These are phyloP conservation scores for Crotalus viridis DNA, from an alignment of 2,113 vertebrate genomes.

Conservation along the genomic window DNA sequence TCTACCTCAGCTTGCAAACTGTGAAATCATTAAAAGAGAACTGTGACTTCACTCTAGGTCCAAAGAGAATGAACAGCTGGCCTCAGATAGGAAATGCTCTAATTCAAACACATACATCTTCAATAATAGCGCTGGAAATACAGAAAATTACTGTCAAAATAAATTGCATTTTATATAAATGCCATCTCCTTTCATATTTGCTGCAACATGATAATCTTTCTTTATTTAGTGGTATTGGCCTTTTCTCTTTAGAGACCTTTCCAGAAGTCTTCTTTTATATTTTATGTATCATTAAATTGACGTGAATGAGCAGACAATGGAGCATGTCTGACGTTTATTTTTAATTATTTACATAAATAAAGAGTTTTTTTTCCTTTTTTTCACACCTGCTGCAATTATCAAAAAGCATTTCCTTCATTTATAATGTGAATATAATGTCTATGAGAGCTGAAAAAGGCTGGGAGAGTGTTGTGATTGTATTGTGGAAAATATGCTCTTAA, in stretches of 20 bases:
- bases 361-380: conserved; percentile 47
- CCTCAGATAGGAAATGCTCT: conserved; percentile 46
- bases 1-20: conserved; percentile 51
- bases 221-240: conserved; percentile 64
- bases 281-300: conserved; percentile 65
- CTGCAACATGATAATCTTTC: conserved; percentile 54
- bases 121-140: conserved; percentile 63
- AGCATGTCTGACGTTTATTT: conserved; percentile 60
- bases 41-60: conserved; percentile 56
- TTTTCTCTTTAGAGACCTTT: conserved; percentile 70
- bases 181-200: conserved; percentile 59
- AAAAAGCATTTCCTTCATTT: conserved; percentile 54
- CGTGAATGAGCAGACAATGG: conserved; percentile 57
- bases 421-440: conserved; percentile 39
- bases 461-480: background rate
- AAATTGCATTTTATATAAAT: conserved; percentile 70
- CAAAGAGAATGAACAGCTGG: conserved; percentile 49
- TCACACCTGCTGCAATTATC: conserved; percentile 46
- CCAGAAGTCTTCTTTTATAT: conserved; percentile 57
- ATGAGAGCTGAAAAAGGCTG: background rate
- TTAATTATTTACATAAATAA: conserved; percentile 72
- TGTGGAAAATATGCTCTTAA: background rate
- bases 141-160: conserved; percentile 56
- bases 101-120: conserved; percentile 64
- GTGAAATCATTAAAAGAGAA: conserved; percentile 60